Evolutionary conservation across 2,797 vertebrate species (phyloP), one percentile per base, ranked within the genome.

Genomic region (Labroides dimidiatus): DNA sequence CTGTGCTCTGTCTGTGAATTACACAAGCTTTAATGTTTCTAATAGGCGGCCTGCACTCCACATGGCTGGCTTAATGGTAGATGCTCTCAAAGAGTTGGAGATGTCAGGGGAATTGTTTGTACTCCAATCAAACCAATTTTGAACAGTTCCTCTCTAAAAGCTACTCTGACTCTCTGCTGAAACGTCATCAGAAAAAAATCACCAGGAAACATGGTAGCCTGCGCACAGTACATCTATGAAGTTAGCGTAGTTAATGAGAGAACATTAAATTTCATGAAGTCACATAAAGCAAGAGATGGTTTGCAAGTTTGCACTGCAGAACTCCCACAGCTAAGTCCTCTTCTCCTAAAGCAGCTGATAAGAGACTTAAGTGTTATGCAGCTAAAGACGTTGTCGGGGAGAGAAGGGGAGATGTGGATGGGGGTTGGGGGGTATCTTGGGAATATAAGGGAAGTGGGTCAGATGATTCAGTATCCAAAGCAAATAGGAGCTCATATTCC

Each of bases 381-480:
- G 79, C 70, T 56, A 51, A 84, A 79, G 62, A 56, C 51, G 15
- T 52, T 62, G 69, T 59, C 42, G 43, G 51, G 74, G 62, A 54
- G 72, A 54, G 75, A 57, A 65, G 64, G n/a, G 19, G 45, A 60
- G 53, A 65, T 51, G 70, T 53, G 58, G 53, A 42, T 56, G 60
- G 48, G 53, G 55, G 24, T 19, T 24, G 61, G 44, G 57, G 43
- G 52, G 66, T 69, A 39, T 77, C 78, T 7, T 24, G 85, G 84
- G 84, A 85, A 83, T 81, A 81, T 85, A 48, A 73, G 59, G 77
- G 83, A 92, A 90, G 85, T 92, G 84, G 91, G 91, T 91, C 88
- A 88, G 84, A 85, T 82, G 84, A 89, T 86, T 90, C 75, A 61
- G 87, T 88, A 87, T 87, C 87, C 87, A 89, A 85, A 90, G 86